phyloP scores from a whole-genome alignment of 2,888 invertebrate species.

The Drosophila nigritarsus region DNA sequence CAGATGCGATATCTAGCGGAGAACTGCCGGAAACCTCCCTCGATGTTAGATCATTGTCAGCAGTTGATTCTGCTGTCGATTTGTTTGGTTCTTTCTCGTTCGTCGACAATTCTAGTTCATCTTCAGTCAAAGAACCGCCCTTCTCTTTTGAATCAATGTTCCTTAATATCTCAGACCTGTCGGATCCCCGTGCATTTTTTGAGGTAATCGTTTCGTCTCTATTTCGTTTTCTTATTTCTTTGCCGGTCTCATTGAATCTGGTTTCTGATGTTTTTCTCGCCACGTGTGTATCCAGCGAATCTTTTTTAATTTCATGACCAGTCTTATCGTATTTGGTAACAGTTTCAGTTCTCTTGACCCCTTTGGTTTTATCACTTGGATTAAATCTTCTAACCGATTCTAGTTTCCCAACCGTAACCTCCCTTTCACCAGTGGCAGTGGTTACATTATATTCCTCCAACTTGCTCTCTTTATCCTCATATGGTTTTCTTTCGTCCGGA shows the following conservation, averaged over 20 bases:
- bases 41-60: not conserved
- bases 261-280: not conserved
- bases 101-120: not conserved
- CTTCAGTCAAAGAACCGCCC: not conserved
- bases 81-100: not conserved
- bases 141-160: not conserved
- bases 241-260: not conserved
- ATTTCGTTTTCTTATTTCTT: slow-evolving; percentile 1
- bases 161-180: not conserved
- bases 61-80: not conserved
- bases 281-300: not conserved
- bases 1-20: not conserved
- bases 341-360: not conserved
- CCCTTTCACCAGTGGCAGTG: slow-evolving; percentile 8
- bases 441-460: not conserved
- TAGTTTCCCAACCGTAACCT: not conserved
- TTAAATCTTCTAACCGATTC: not conserved
- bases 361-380: not conserved
- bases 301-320: not conserved
- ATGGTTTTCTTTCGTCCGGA: not conserved
- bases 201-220: not conserved
- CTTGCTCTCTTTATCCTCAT: not conserved
- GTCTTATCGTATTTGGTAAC: not conserved
- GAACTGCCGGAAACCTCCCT: not conserved
- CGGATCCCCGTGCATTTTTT: not conserved